Base-by-base conservation (phyloP, 2,888 invertebrate species). In the Odontomyia ornata region DNA sequence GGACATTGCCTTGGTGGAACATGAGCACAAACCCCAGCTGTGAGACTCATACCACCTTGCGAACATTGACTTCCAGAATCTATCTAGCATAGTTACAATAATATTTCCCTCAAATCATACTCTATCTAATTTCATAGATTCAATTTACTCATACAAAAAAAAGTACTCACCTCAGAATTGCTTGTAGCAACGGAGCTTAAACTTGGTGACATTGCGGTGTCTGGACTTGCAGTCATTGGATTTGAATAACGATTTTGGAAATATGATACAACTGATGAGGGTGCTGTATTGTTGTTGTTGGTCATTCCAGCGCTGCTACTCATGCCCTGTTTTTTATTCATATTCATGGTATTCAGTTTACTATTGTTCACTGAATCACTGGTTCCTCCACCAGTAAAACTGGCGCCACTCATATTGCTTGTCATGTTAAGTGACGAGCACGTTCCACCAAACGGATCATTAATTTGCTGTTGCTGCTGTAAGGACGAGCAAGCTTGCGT, bases 101-200 rank as follows among this genome's bases (percentile, higher is more conserved):
- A n/a, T n/a, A n/a, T n/a, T n/a, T n/a, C n/a, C n/a, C n/a, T n/a
- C n/a, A n/a, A n/a, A n/a, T n/a, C n/a, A n/a, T n/a, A n/a, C n/a
- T n/a, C n/a, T n/a, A n/a, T n/a, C n/a, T n/a, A n/a, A n/a, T n/a
- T n/a, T n/a, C n/a, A n/a, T n/a, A n/a, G n/a, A n/a, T n/a, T n/a
- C n/a, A n/a, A n/a, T n/a, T n/a, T n/a, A n/a, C n/a, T n/a, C n/a
- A n/a, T n/a, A n/a, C n/a, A 18, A 52, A 13, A 13, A 15, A 52
- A 21, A 18, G 30, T 21, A 86, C 89, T 88, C 84, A 94, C 93
- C 90, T 94, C 94, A 25, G 93, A 94, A 81, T 93, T 92, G 83
- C 91, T 93, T 11, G 93, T 93, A n/a, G 92, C 93, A 52, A 91
- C 91, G 71, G 93, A 94, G 84, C 93, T 93, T 47, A 93, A 84